A percentile compares a stretch with the other conserved stretches of the same genome.
Evolutionary conservation across 2,113 vertebrate species (phyloP).

Genomic region (Psophia crepitans): DNA sequence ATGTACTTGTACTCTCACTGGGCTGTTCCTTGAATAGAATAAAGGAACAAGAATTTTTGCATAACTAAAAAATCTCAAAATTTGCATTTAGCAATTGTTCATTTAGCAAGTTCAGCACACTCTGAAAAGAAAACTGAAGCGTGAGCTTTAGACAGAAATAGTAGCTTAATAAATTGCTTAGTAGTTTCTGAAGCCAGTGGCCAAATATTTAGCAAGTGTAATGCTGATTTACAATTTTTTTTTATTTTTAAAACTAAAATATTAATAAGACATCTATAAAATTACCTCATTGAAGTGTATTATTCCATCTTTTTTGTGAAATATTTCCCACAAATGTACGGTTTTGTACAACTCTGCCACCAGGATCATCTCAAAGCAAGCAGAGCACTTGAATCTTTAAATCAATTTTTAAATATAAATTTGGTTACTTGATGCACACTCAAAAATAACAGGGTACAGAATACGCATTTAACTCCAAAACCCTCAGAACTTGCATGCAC

Average conservation of each 20-base stretch:
- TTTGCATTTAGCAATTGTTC: neutral
- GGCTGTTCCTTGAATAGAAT: neutral
- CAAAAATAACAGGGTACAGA: neutral
- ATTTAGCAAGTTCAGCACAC: neutral
- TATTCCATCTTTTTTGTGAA: neutral
- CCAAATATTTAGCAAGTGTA: slow-evolving; percentile 1
- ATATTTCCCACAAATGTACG: neutral
- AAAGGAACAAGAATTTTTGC: neutral
- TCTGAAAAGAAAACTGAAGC: neutral
- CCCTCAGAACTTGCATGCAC: neutral
- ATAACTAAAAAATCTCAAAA: neutral
- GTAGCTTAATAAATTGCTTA: neutral
- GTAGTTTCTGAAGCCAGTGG: neutral
- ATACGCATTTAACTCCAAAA: neutral
- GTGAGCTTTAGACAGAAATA: neutral
- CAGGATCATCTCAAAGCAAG: neutral
- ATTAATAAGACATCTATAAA: neutral
- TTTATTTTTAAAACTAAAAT: neutral
- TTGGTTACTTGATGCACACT: neutral
- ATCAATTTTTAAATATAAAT: neutral
- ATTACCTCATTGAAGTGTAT: neutral
- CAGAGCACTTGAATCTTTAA: neutral
- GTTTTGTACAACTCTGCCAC: neutral
- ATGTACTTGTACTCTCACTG: neutral
- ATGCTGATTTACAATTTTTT: neutral